Percentiles rank a stretch among this genome's conserved stretches.
These are phyloP conservation scores for Diarsia brunnea DNA, from an alignment of 2,888 invertebrate species.

Conservation along the genomic window DNA sequence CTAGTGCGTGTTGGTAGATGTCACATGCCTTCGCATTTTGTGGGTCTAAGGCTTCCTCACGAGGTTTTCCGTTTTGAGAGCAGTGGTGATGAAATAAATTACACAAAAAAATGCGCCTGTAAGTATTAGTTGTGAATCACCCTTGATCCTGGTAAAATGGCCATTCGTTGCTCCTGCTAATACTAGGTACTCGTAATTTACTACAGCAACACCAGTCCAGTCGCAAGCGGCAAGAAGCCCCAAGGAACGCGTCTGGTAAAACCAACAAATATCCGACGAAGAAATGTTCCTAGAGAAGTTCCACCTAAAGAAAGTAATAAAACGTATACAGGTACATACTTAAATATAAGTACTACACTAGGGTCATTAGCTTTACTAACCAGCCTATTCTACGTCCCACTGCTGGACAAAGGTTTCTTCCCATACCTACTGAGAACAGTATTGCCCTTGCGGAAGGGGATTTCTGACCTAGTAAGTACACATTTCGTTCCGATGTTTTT, in stretches of 20 bases:
- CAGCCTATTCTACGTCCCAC: neutral
- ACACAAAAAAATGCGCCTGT: too few species aligned
- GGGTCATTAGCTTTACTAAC: neutral
- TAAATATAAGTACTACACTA: neutral
- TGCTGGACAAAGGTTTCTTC: neutral
- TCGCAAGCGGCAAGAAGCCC: conserved; percentile 31
- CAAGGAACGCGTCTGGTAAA: conserved; percentile 39
- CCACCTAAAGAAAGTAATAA: conserved; percentile 63
- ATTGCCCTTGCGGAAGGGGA: neutral
- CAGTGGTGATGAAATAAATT: too few species aligned
- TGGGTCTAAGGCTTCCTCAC: too few species aligned
- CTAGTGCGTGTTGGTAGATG: too few species aligned
- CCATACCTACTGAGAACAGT: neutral
- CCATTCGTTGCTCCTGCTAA: neutral
- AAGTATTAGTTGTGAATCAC: neutral
- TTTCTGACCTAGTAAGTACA: neutral
- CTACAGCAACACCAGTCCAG: conserved; percentile 14
- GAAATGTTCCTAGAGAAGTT: conserved; percentile 65
- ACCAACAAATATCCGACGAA: conserved; percentile 55
- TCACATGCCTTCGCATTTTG: too few species aligned
- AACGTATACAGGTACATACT: neutral
- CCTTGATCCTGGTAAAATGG: neutral
- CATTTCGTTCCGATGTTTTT: neutral
- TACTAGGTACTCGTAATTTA: neutral
- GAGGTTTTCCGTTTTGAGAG: too few species aligned